These are phyloP conservation scores for Gymnarchus niloticus DNA, from an alignment of 2,113 vertebrate genomes.

Conservation along the genomic window DNA sequence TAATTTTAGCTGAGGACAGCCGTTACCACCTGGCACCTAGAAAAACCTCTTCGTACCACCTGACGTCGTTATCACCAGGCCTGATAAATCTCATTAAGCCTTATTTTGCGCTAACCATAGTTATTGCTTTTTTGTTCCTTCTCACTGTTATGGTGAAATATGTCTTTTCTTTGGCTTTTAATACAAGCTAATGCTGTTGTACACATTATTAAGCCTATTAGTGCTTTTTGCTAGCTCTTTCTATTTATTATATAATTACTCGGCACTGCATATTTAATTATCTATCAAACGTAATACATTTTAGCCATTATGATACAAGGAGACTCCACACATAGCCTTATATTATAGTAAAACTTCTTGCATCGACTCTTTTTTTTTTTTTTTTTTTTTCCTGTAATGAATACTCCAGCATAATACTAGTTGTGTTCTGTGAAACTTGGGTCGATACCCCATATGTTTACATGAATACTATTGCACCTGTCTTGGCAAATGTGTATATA, in stretches of 20 bases:
- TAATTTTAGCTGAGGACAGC: conserved; percentile 3
- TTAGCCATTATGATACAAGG: background rate
- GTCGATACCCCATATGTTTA: too few relatives aligned
- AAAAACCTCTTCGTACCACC: background rate
- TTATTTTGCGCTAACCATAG: background rate
- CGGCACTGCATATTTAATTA: background rate
- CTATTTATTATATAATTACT: conserved; percentile 4
- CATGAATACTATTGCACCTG: too few relatives aligned
- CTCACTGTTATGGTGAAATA: background rate
- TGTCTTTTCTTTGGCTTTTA: conserved; percentile 4
- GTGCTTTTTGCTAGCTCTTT: background rate
- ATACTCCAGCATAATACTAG: background rate
- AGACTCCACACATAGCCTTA: background rate
- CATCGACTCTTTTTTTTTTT: background rate
- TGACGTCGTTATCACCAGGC: background rate
- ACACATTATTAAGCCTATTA: conserved; percentile 9
- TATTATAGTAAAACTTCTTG: background rate
- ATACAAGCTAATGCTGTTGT: background rate
- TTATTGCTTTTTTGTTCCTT: background rate
- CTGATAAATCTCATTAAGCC: background rate
- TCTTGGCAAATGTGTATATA: too few relatives aligned
- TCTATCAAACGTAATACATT: background rate
- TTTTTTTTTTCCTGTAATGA: background rate
- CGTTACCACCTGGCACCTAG: background rate
- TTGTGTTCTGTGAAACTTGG: background rate